A percentile compares a stretch with the other conserved stretches of the same genome.
phyloP scores from a whole-genome alignment of 2,797 vertebrate species.

The Falco concolor region DNA sequence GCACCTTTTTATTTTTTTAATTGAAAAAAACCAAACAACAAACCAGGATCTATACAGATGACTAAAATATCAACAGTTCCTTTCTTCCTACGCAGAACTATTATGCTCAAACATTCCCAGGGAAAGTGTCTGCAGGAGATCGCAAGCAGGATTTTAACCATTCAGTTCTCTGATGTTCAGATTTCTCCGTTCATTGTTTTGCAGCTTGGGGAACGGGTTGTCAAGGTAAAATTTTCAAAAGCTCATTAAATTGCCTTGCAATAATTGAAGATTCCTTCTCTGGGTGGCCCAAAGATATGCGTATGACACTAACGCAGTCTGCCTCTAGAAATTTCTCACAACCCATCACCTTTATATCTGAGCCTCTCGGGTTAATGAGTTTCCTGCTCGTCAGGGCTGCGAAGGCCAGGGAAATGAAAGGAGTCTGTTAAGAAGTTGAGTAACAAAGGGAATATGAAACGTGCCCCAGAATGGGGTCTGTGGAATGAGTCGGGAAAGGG shows the following conservation, averaged over 20 bases:
- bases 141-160: constrained; percentile 48
- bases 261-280: background rate
- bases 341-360: background rate
- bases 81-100: constrained; percentile 68
- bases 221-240: background rate
- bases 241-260: background rate
- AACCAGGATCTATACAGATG: constrained; percentile 60
- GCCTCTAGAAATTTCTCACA: background rate
- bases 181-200: constrained; percentile 19
- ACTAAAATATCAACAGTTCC: constrained; percentile 74
- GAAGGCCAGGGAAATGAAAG: background rate
- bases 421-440: background rate
- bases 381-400: background rate
- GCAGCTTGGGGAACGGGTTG: background rate
- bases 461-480: background rate
- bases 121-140: constrained; percentile 47
- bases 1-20: constrained; percentile 48
- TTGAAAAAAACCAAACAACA: background rate
- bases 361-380: background rate
- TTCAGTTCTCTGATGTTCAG: constrained; percentile 4
- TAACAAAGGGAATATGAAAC: background rate
- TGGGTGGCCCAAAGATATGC: background rate
- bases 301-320: background rate
- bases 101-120: constrained; percentile 65
- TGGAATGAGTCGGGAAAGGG: background rate